Conservation (phyloP, 2,113 vertebrate species). For the Paradisaea rubra region DNA sequence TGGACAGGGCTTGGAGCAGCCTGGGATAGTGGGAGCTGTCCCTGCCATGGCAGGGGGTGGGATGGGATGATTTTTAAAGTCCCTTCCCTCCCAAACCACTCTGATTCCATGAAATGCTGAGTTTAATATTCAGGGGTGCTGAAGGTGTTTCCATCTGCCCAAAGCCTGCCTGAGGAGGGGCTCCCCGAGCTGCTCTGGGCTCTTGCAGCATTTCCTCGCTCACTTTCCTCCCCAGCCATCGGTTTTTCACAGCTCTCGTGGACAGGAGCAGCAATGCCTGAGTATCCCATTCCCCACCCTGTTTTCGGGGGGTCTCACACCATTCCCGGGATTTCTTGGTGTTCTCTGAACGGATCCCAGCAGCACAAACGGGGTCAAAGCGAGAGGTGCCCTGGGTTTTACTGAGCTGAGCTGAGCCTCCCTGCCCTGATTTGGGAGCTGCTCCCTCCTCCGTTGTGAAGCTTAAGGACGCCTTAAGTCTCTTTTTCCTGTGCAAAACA, state of each 20-base stretch:
- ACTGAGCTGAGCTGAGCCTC: not conserved
- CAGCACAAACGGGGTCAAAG: not conserved
- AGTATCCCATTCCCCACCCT: not conserved
- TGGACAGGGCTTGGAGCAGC: not conserved
- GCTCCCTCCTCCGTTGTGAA: not conserved
- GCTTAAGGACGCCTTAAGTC: not conserved
- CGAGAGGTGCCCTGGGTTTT: not conserved
- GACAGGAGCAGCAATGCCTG: not conserved
- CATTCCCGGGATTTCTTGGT: not conserved
- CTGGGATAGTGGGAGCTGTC: rapidly evolving
- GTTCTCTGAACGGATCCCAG: not conserved
- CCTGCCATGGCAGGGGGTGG: not conserved
- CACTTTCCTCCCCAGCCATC: rapidly evolving
- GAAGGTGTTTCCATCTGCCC: not conserved
- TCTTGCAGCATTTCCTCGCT: rapidly evolving
- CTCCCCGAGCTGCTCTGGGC: rapidly evolving
- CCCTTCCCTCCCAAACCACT: not conserved
- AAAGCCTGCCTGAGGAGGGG: rapidly evolving
- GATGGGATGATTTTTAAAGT: rapidly evolving
- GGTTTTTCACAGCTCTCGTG: not conserved
- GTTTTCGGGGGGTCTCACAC: not conserved
- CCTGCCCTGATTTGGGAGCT: not conserved
- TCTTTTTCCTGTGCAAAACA: not conserved
- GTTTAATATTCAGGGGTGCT: rapidly evolving
- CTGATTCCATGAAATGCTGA: not conserved